Base-by-base conservation (phyloP, 2,888 invertebrate species). In the Falcaria lacertinaria region DNA sequence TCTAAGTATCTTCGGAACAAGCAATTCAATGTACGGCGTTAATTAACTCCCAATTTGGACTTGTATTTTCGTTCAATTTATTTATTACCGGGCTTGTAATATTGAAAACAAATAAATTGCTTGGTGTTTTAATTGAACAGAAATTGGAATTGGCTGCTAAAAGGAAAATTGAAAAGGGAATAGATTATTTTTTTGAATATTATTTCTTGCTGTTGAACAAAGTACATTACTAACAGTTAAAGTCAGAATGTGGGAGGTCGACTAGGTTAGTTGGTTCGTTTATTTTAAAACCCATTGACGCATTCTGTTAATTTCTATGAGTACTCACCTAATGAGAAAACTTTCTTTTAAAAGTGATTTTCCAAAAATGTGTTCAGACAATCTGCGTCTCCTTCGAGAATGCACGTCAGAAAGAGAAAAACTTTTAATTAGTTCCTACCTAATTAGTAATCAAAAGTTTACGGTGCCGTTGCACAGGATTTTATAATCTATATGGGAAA, bases 381-480 rank as follows among this genome's bases (percentile, higher is more conserved):
- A 42, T 47, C 44, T 45, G 50, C n/a, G 36, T 34, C 47, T 44
- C 41, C 42, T 42, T 13, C 19, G 34, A 38, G 45, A 45, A 54
- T 45, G 52, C 52, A 40, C 42, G 49, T 45, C 47, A 49, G 45
- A 45, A 34, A 49, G 46, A 49, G 44, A 50, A 54, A 48, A 52
- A 57, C 39, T 57, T 57, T 52, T 52, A 57, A 57, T 57, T 57
- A 48, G 57, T 48, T 57, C 47, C 40, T 43, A 34, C 46, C 8
- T 28, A 11, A 7, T 28, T 28, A 11, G 6, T 1, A 28, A 11
- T 28, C 11, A 11, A 28, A 28, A 28, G 7, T 28, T 22, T 2
- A 22, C 7, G 22, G 22, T 22, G 22, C 5, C 22, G 22, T 22
- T 22, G 22, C 22, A 19, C 5, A 22, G 22, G 6, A 22, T 22